Base-by-base conservation (phyloP, 1,140 invertebrate species). In the Tetramorium simillimum region DNA sequence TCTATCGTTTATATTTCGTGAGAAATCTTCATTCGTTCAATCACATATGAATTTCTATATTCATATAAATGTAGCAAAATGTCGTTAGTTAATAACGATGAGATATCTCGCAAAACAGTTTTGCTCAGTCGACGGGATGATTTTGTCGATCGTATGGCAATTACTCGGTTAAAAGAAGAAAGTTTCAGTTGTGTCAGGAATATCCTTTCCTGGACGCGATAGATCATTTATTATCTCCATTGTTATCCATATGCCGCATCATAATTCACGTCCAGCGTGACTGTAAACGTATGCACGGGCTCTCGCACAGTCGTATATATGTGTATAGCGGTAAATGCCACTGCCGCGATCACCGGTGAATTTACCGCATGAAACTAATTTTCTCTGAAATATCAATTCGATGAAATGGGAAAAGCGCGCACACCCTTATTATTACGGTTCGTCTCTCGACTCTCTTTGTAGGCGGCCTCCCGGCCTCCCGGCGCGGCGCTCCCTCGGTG, bases 211-310 rank as follows among this genome's bases (percentile, higher is more conserved):
- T 65, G 10, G 16, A 6, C 12, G 14, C 51, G 18, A n/a, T 24
- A 58, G 40, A 43, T 72, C 80, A 73, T 84, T 84, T 84, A 49
- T 84, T 58, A 84, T 84, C 67, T 58, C 40, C 69, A 84, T 84
- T 84, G 80, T 84, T 73, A 84, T 60, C 67, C 40, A 28, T 33
- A 33, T 18, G 53, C 40, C 58, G 16, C 53, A 70, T 84, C 80
- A 84, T 73, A 84, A 84, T 73, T 84, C 80, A 84, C n/a, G 69
- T 84, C 80, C 28, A 18, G n/a, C 58, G n/a, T 80, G n/a, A 24
- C 69, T 60, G 37, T 40, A 43, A 81, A 81, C 53, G 53, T 84
- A 84, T 51, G 80, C 80, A 72, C 67, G 37, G 21, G 51, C 63
- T 51, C 62, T 51, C 46, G 14, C 33, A 69, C 10, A 51, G 62